Evolutionary conservation across 2,888 invertebrate genomes (phyloP), one percentile per base, ranked within the genome.

Genomic region (Aspidiotus rigidus): DNA sequence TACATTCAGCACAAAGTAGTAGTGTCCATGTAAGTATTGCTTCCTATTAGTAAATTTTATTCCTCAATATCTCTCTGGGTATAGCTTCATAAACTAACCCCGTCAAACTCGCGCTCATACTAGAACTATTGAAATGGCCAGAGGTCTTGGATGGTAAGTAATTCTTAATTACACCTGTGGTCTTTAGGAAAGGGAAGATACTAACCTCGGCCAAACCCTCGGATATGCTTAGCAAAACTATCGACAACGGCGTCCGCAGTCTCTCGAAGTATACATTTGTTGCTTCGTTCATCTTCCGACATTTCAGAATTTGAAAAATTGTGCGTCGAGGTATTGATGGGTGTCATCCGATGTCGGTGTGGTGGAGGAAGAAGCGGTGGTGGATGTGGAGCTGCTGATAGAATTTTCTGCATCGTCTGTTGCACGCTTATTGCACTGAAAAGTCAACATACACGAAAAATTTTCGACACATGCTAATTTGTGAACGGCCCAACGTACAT

Each of bases 211-310:
- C 86, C 86, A 76, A 85, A 85, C 72, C 85, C 85, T 77, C 86
- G 85, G 53, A 85, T 85, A 75, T 86, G 86, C 76, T 86, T 87
- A 42, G 86, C 86, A 78, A 86, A 87, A 77, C 86, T 86, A 77
- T 86, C 85, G 73, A 86, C 86, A 62, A 87, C 86, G 15, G 86
- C 85, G 77, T 87, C 86, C 17, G 86, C 86, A n/a, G 86, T 86
- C 76, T 86, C 86, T 75, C 84, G 84, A 64, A 86, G 79, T 64
- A 82, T 81, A 77, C 82, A 82, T 74, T 83, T 82, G 71, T 82
- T 82, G 70, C 81, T 77, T 54, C 81, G 82, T 76, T 83, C 83
- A 44, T 66, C 66, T n/a, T 66, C 66, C n/a, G 59, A 8, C 7
- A 53, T 53, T 13, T 64, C 64, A 40, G 64, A 15, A 64, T 39